A percentile compares a stretch with the other conserved stretches of the same genome.
Evolutionary conservation across 2,113 vertebrate genomes (phyloP).

Genomic region (Toxotes jaculatrix): DNA sequence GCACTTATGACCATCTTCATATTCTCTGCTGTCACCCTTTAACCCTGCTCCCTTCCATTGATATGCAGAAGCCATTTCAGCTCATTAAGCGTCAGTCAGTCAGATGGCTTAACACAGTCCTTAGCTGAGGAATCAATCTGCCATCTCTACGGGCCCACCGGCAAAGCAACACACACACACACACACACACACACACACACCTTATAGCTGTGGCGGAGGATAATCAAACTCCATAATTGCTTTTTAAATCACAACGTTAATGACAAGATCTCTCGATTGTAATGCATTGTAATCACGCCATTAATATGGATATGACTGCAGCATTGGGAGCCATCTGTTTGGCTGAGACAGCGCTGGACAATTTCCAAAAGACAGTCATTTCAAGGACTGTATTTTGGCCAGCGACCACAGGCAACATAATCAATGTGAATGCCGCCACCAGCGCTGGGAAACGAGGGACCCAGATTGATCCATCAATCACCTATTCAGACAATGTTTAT

Average conservation of each 20-base stretch:
- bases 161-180: slow-evolving; percentile 53
- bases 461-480: slow-evolving; percentile 80
- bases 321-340: slow-evolving; percentile 82
- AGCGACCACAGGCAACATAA: slow-evolving; percentile 63
- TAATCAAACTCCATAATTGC: slow-evolving; percentile 85
- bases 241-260: slow-evolving; percentile 85
- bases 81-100: slow-evolving; percentile 81
- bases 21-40: slow-evolving; percentile 17
- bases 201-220: slow-evolving; percentile 67
- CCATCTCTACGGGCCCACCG: slow-evolving; percentile 63
- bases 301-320: slow-evolving; percentile 83
- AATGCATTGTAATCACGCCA: slow-evolving; percentile 83
- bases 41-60: slow-evolving; percentile 43
- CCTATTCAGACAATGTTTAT: slow-evolving; percentile 73
- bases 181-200: slow-evolving; percentile 22
- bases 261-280: slow-evolving; percentile 82
- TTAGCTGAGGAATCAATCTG: slow-evolving; percentile 75
- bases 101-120: slow-evolving; percentile 70
- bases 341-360: slow-evolving; percentile 59
- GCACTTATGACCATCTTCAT: slow-evolving; percentile 10
- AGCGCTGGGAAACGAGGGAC: slow-evolving; percentile 45
- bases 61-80: slow-evolving; percentile 74
- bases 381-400: slow-evolving; percentile 76
- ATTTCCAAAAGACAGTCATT: slow-evolving; percentile 71
- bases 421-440: slow-evolving; percentile 70